These are phyloP conservation scores for Rhyacophila brunnea DNA, from an alignment of 1,140 invertebrate species.

Conservation along the genomic window DNA sequence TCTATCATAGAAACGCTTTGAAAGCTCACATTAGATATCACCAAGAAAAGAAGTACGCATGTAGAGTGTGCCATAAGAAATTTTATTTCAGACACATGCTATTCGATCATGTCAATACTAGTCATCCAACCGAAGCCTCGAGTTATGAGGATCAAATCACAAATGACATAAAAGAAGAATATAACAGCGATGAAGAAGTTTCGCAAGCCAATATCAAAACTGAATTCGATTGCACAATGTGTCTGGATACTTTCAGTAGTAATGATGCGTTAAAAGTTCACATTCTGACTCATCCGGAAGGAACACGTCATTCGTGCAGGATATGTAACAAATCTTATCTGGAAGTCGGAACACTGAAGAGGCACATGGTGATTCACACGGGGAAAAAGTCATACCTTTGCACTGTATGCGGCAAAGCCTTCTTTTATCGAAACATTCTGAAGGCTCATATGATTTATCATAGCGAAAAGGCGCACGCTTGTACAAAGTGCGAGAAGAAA, in stretches of 20 bases:
- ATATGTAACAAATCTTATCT: conserved; percentile 26
- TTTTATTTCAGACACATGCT: conserved; percentile 21
- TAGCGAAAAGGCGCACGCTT: conserved; percentile 24
- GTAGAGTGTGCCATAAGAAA: conserved; percentile 10
- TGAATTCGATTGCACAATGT: conserved; percentile 29
- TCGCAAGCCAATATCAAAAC: conserved; percentile 1
- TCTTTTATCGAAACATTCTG: conserved; percentile 26
- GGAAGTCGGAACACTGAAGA: conserved; percentile 25
- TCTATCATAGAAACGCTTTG: conserved; percentile 21
- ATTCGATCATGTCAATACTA: conserved; percentile 19
- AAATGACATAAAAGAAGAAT: conserved; percentile 4
- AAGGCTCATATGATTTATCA: conserved; percentile 32
- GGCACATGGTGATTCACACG: conserved; percentile 25
- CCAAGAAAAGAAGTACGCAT: conserved; percentile 20
- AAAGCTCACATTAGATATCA: conserved; percentile 24
- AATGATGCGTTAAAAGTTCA: conserved; percentile 21
- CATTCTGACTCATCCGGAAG: conserved; percentile 25
- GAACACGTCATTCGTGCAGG: conserved; percentile 22
- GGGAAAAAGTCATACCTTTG: conserved; percentile 29
- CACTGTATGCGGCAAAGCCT: conserved; percentile 27
- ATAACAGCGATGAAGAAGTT: background rate
- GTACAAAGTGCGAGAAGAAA: conserved; percentile 24
- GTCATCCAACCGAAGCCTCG: conserved; percentile 10
- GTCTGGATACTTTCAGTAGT: conserved; percentile 20
- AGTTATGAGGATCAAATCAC: background rate